Conservation (phyloP, 2,797 vertebrate species). For the Clarias platycephalus region DNA sequence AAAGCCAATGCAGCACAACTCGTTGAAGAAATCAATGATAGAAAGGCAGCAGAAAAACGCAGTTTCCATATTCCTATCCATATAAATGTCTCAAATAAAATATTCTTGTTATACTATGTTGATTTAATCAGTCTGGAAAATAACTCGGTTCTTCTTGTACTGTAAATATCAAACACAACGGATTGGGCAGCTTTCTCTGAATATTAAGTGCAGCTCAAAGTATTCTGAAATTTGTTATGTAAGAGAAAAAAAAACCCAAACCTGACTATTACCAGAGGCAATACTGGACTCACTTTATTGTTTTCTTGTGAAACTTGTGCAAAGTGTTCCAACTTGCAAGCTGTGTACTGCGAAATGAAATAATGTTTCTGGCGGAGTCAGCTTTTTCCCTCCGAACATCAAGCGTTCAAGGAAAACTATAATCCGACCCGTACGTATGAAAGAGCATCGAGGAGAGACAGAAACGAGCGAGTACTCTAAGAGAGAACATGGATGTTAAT, state of each 20-base stretch:
- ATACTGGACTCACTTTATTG: neutral
- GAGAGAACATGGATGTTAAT: neutral
- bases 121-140: neutral
- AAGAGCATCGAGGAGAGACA: conserved; percentile 49
- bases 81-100: neutral
- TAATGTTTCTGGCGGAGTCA: conserved; percentile 7
- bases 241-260: neutral
- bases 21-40: too few relatives aligned
- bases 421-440: neutral
- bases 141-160: neutral
- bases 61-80: neutral
- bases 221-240: conserved; percentile 9
- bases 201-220: neutral
- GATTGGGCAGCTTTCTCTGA: neutral
- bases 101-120: neutral
- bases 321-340: neutral
- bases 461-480: conserved; percentile 51
- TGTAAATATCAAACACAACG: neutral
- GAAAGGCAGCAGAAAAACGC: too few relatives aligned
- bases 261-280: neutral
- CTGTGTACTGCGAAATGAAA: neutral
- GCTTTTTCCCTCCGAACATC: neutral
- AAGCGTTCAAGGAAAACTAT: conserved; percentile 1
- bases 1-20: too few relatives aligned
- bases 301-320: neutral